Conservation (phyloP, 2,113 vertebrate species). For the Cairina moschata region DNA sequence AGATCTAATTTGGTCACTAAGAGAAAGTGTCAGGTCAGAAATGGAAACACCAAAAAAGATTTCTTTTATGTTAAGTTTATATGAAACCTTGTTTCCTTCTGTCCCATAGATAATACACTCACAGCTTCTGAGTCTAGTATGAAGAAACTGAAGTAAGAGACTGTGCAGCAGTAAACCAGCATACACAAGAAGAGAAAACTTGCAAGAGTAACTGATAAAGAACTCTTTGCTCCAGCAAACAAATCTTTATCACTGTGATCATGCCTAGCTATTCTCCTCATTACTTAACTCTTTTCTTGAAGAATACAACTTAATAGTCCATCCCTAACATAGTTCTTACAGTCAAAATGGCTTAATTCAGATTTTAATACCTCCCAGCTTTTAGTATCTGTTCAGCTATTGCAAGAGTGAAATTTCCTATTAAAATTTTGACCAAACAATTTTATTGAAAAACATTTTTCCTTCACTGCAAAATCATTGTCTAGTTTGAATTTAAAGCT, state of each 20-base stretch:
- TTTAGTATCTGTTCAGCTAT: slow-evolving; percentile 1
- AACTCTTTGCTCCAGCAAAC: slow-evolving; percentile 24
- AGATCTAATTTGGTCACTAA: not conserved
- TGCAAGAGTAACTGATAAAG: not conserved
- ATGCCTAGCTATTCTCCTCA: not conserved
- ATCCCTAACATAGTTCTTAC: not conserved
- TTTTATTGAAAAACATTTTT: not conserved
- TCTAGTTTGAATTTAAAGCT: not conserved
- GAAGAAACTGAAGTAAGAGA: not conserved
- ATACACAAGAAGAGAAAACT: not conserved
- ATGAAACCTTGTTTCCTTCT: not conserved
- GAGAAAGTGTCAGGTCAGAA: not conserved
- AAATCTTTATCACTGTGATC: not conserved
- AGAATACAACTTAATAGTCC: not conserved
- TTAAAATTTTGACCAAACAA: not conserved
- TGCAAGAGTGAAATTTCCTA: not conserved
- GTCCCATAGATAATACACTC: not conserved
- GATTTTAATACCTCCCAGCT: slow-evolving; percentile 1
- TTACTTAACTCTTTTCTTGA: not conserved
- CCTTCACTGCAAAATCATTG: not conserved
- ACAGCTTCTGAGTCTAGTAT: not conserved
- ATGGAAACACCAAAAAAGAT: not conserved
- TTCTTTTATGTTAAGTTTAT: not conserved
- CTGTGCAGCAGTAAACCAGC: not conserved
- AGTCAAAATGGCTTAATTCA: not conserved